Percentiles rank a stretch among this genome's conserved stretches.
These are phyloP conservation scores for Pseudocheirus occidentalis DNA, from an alignment of 2,797 vertebrate genomes.

Conservation along the genomic window DNA sequence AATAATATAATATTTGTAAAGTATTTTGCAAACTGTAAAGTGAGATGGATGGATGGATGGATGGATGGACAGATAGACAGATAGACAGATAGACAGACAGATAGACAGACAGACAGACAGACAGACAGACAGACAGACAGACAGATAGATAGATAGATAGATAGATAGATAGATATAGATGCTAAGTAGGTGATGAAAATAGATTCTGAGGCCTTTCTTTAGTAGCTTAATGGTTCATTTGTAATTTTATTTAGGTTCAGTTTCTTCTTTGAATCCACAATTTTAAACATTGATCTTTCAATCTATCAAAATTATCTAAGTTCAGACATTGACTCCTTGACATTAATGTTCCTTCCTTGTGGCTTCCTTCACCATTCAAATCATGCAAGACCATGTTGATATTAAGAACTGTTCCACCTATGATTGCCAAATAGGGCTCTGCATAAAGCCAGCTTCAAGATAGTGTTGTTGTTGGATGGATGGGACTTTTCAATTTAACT, in stretches of 20 bases:
- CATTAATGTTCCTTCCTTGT: neutral
- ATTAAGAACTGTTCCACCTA: neutral
- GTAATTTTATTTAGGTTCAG: neutral
- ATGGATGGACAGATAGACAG: too few species aligned
- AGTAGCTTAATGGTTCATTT: neutral
- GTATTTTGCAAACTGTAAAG: neutral
- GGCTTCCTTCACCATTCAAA: neutral
- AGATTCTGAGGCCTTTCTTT: neutral
- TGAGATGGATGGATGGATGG: too few species aligned
- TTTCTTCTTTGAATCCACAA: slow-evolving; percentile 6
- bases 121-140: too few species aligned
- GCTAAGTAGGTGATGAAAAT: neutral
- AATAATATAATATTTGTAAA: neutral
- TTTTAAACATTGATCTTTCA: neutral
- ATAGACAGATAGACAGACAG: too few species aligned
- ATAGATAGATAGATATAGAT: too few species aligned
- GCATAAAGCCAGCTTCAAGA: neutral
- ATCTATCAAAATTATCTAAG: neutral
- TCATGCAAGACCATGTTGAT: neutral
- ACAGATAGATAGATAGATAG: too few species aligned
- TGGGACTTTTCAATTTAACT: neutral
- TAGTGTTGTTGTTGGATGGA: neutral
- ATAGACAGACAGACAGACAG: too few species aligned
- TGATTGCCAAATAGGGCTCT: neutral
- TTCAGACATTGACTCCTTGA: neutral